phyloP scores from a whole-genome alignment of 2,888 invertebrate genomes.

The Drosophila peninsularis region DNA sequence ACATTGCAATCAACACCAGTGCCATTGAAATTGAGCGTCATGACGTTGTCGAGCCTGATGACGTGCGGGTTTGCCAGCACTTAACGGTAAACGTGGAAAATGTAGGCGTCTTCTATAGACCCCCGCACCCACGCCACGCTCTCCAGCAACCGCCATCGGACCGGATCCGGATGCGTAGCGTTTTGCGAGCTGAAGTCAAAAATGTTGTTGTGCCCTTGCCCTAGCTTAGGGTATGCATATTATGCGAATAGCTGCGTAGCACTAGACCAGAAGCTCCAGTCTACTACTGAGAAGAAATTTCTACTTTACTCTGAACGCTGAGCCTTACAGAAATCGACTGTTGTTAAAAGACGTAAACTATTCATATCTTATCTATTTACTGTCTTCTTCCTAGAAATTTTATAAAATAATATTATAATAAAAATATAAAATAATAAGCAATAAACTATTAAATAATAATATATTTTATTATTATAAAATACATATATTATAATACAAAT shows the following conservation, averaged over 20 bases:
- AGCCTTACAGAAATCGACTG: too few relatives aligned
- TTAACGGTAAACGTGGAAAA: conserved; percentile 55
- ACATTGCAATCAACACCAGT: conserved; percentile 73
- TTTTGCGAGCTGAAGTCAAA: conserved; percentile 50
- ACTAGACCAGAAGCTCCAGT: too few relatives aligned
- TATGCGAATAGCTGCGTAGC: background rate
- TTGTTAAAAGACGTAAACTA: too few relatives aligned
- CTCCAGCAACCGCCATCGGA: background rate
- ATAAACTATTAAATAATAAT: too few relatives aligned
- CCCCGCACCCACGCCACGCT: background rate
- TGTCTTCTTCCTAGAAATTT: too few relatives aligned
- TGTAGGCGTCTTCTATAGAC: conserved; percentile 31
- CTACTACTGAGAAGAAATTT: too few relatives aligned
- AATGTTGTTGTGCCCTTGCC: conserved; percentile 13
- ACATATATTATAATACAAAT: too few relatives aligned
- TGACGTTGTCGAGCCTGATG: conserved; percentile 63
- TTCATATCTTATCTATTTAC: too few relatives aligned
- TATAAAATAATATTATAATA: too few relatives aligned
- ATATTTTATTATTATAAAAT: too few relatives aligned
- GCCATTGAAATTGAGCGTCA: conserved; percentile 72
- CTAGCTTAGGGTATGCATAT: background rate
- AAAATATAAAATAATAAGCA: too few relatives aligned
- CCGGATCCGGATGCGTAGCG: conserved; percentile 66
- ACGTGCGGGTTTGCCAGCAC: conserved; percentile 71
- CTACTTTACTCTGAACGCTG: too few relatives aligned